Percentiles rank a stretch among this genome's conserved stretches.
These are phyloP conservation scores for Magallana angulata DNA, from an alignment of 1,140 invertebrate genomes.

Conservation along the genomic window DNA sequence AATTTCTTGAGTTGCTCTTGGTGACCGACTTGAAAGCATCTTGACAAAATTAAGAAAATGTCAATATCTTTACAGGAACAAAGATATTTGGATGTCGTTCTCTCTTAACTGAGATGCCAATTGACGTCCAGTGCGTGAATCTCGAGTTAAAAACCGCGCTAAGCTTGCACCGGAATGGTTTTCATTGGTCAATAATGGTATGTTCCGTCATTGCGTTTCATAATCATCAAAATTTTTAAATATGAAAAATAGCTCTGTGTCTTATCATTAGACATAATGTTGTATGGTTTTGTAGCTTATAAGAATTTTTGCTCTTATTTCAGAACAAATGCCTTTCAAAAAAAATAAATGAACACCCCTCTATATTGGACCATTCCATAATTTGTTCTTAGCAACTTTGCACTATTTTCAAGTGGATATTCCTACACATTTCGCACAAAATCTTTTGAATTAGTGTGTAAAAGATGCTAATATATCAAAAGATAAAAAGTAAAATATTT, in stretches of 20 bases:
- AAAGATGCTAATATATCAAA: too few species aligned
- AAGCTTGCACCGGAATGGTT: background rate
- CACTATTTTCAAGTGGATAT: constrained; percentile 7
- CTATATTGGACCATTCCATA: background rate
- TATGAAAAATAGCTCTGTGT: too few species aligned
- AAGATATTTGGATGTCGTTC: background rate
- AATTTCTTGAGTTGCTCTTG: constrained; percentile 64
- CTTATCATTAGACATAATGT: too few species aligned
- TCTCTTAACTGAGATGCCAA: background rate
- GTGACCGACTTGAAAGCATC: constrained; percentile 62
- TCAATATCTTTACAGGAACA: background rate
- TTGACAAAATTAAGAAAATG: background rate
- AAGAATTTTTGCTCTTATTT: background rate
- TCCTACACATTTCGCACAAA: background rate
- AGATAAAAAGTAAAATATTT: too few species aligned
- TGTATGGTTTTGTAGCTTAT: background rate
- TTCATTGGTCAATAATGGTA: constrained; percentile 9
- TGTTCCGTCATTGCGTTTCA: background rate
- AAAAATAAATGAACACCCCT: constrained; percentile 12
- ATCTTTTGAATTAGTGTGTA: too few species aligned
- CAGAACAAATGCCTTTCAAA: background rate
- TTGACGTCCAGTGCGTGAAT: background rate
- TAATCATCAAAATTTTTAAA: too few species aligned
- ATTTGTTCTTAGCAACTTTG: constrained; percentile 19
- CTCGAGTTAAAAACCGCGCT: background rate